Conservation (phyloP, 2,888 invertebrate species). For the Athalia rosae region DNA sequence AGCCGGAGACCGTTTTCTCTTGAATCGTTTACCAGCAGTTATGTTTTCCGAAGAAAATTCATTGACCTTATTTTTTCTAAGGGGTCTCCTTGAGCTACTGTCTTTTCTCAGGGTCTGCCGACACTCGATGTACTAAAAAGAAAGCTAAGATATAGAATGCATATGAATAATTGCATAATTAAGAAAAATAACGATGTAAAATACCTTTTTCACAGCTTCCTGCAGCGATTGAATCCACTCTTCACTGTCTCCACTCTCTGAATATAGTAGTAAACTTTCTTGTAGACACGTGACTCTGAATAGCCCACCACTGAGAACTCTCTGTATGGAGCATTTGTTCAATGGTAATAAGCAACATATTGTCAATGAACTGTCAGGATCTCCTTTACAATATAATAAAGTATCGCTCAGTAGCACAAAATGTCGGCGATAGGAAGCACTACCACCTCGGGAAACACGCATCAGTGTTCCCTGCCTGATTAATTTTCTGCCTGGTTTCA, state of each 20-base stretch:
- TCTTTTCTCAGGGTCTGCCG: conserved; percentile 80
- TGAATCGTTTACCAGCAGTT: conserved; percentile 52
- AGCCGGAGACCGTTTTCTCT: conserved; percentile 56
- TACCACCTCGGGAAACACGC: conserved; percentile 76
- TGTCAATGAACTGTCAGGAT: conserved; percentile 78
- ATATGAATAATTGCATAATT: conserved; percentile 11
- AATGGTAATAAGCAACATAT: conserved; percentile 83
- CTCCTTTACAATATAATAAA: conserved; percentile 83
- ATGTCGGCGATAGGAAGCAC: conserved; percentile 74
- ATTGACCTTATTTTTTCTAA: conserved; percentile 76
- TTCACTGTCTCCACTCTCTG: conserved; percentile 75
- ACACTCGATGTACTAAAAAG: conserved; percentile 74
- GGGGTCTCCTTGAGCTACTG: conserved; percentile 79
- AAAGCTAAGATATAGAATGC: conserved; percentile 35
- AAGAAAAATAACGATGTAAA: conserved; percentile 33
- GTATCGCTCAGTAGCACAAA: conserved; percentile 85
- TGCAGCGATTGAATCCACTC: conserved; percentile 78
- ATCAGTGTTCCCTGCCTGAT: conserved; percentile 81
- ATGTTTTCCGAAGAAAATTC: conserved; percentile 71
- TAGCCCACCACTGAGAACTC: conserved; percentile 77
- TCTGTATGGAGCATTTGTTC: conserved; percentile 80
- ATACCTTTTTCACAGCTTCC: conserved; percentile 76
- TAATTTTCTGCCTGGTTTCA: conserved; percentile 81
- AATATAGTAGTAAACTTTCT: conserved; percentile 77
- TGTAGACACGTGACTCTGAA: conserved; percentile 79